Evolutionary conservation across 1,140 invertebrate species (phyloP), one percentile per base, ranked within the genome.

Genomic region (Camponotus floridanus): DNA sequence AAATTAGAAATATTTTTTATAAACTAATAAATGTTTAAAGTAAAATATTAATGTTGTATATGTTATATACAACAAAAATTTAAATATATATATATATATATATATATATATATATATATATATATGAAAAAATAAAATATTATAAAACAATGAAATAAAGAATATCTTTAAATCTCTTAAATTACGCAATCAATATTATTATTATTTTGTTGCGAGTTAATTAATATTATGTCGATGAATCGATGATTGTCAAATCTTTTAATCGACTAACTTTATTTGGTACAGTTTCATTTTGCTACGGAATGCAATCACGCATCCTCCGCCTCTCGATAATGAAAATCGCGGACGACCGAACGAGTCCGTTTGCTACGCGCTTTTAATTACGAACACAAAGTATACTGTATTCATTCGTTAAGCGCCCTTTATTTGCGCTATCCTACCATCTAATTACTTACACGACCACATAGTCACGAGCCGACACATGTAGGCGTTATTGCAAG

Each of bases 381-480:
- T 89, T 80, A 65, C 59, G 18, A 31, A 26, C 39, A 42, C 51
- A n/a, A 74, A 87, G 68, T 79, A 88, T 87, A 86, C 65, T 85
- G 80, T 85, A 68, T 78, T 74, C 76, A 79, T 74, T 74, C 55
- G 61, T 51, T 59, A 45, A 83, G 55, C 78, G 61, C 81, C 87
- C 78, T 89, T 88, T 89, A 88, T 89, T 86, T 84, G 81, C 81
- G 74, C 74, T 71, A 87, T 74, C 65, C 81, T 71, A 74, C 61
- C 68, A 88, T 89, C 88, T 89, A 89, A 89, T 89, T 89, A 85
- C 87, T 70, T 89, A 83, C 88, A 86, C 87, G 83, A 65, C 31
- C 73, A 76, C 78, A 51, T 73, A 87, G 31, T 55, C 45, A 64
- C 45, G n/a, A 13, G 5, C 61, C 84, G 87, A 78, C 64, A 73